Base-by-base conservation (phyloP, 2,888 invertebrate genomes). In the Diplazon laetatorius region DNA sequence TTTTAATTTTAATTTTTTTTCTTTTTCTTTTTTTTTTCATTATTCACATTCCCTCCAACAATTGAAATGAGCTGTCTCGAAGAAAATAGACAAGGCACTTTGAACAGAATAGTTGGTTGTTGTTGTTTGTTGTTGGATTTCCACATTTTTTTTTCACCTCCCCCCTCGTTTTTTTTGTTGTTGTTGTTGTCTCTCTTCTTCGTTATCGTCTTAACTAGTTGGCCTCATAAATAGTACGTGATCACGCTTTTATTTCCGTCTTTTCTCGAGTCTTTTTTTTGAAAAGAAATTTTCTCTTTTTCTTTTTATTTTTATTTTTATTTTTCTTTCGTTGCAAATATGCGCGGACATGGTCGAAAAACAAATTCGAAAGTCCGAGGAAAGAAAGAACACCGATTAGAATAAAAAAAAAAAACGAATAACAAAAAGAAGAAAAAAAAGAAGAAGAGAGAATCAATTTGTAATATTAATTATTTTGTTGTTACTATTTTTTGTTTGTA, bases 21-120 rank as follows among this genome's bases (percentile, higher is more conserved):
- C n/a, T n/a, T n/a, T n/a, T n/a, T n/a, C n/a, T n/a, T n/a, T n/a
- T n/a, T n/a, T n/a, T n/a, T n/a, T 83, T 77, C 71, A 87, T 84
- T 89, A 90, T 89, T 89, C 89, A 89, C 89, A 90, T 89, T 89
- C 89, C n/a, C 88, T 89, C 88, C 88, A 90, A 89, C 89, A 89
- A 89, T 89, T 88, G 87, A 89, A 89, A 90, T 90, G 89, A 90
- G 89, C 89, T 89, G 88, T 89, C 88, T 87, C 82, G 88, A 89
- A 90, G 89, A 89, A 90, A 89, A 89, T 89, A 89, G 89, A 90
- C 90, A 89, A 89, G 90, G 90, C 90, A 90, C 89, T 90, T 55
- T 89, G 87, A 90, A 89, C 89, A 87, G 87, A 90, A 89, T 87
- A 89, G 86, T 85, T 78, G 76, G n/a, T 73, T 80, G 73, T 72